Percentiles rank a stretch among this genome's conserved stretches.
Conservation (phyloP, 2,113 vertebrate species). For the Pionites leucogaster region DNA sequence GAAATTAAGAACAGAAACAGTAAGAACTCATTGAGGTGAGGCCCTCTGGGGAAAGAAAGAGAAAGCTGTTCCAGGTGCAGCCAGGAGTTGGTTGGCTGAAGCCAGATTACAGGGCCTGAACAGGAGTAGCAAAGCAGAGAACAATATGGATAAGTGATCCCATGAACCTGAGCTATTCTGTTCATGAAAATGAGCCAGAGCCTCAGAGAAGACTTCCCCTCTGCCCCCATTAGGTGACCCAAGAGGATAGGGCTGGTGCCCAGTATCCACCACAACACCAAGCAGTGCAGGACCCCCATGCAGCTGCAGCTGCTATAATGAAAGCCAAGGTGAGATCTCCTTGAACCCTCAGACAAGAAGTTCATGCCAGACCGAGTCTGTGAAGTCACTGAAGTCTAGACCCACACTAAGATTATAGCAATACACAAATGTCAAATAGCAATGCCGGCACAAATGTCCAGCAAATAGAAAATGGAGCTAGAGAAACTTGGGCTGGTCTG, state of each 20-base stretch:
- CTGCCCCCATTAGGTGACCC: background rate
- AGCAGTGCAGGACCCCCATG: background rate
- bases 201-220: background rate
- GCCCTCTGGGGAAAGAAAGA: background rate
- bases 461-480: background rate
- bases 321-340: background rate
- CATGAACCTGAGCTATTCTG: background rate
- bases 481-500: background rate
- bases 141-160: background rate
- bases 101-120: background rate
- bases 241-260: rapidly evolving
- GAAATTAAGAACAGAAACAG: background rate
- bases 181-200: background rate
- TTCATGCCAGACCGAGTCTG: background rate
- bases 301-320: background rate
- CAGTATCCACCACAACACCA: background rate
- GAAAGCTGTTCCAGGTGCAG: rapidly evolving
- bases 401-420: background rate
- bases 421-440: background rate
- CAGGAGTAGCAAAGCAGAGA: background rate
- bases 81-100: background rate
- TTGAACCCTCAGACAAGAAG: background rate
- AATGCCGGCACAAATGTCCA: background rate
- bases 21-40: background rate
- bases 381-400: background rate